Base-by-base conservation (phyloP, 1,140 invertebrate species). In the Macrocentrus cingulum region DNA sequence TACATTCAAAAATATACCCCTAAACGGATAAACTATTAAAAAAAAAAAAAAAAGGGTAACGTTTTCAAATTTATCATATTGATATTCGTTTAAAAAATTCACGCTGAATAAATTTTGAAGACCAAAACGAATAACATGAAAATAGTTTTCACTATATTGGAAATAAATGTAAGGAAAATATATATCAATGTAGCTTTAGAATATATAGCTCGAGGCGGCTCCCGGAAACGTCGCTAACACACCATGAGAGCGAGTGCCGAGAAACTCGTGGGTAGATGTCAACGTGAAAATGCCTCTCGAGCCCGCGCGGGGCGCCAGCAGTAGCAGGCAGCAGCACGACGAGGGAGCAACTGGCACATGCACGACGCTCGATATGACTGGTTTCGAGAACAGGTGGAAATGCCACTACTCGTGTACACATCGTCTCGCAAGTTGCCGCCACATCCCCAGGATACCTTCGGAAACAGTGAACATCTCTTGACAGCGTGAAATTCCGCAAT, bases 281-380 rank as follows among this genome's bases (percentile, higher is more conserved):
- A 55, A 55, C 22, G 45, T 25, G 53, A 42, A 55, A 55, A 46
- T 55, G 42, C 53, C 41, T 45, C 41, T 49, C 11, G 46, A 32
- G 44, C 29, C 19, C 25, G 19, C 44, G 15, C 46, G 46, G 13
- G 22, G 3, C n/a, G n/a, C n/a, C n/a, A n/a, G n/a, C n/a, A n/a
- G 23, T 23, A 13, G 25, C n/a, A 15, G 42, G 11, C 23, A 25
- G 22, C 20, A 20, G 42, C 32, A 32, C 20, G 25, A 23, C 15
- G 2, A 15, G 18, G 20, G 4, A 18, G 13, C 15, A 46, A 39
- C 8, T 39, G 7, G 18, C 20, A 22, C 18, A 46, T 55, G 20
- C 42, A 44, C 11, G 19, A 29, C 39, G 53, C 23, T 46, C 41
- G 42, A 55, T 55, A 55, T 55, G 53, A 55, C 13, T 34, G 19